Conservation (phyloP, 2,797 vertebrate genomes). For the Chrosomus eos region DNA sequence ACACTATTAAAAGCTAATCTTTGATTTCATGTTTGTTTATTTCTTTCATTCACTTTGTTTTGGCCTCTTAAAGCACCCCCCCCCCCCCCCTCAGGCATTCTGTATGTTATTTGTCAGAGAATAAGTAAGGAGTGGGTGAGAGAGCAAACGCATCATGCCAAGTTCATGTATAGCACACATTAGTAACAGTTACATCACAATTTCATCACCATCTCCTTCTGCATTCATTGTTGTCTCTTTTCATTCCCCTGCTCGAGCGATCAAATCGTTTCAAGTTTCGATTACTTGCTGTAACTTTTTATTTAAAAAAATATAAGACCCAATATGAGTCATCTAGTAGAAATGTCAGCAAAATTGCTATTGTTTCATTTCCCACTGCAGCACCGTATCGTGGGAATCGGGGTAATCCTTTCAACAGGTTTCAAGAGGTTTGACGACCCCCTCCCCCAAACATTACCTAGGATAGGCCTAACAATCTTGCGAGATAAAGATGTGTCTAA, state of each 20-base stretch:
- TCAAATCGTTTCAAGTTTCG: constrained; percentile 74
- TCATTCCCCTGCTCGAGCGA: constrained; percentile 71
- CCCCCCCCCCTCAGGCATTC: not conserved
- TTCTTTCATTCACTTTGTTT: constrained; percentile 42
- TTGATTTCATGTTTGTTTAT: constrained; percentile 35
- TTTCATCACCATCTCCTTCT: constrained; percentile 85
- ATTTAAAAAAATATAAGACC: not conserved
- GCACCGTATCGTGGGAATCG: constrained; percentile 21
- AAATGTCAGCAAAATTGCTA: constrained; percentile 46
- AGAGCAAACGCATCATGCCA: constrained; percentile 74
- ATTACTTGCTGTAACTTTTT: constrained; percentile 61
- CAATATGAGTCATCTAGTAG: constrained; percentile 45
- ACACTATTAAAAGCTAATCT: constrained; percentile 6
- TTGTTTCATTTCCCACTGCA: constrained; percentile 30
- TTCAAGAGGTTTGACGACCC: constrained; percentile 7
- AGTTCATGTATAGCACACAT: constrained; percentile 83
- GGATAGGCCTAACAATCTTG: constrained; percentile 35
- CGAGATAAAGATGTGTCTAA: constrained; percentile 45
- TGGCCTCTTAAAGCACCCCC: constrained; percentile 12
- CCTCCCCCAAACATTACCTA: not conserved
- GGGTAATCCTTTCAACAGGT: constrained; percentile 31
- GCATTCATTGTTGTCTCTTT: constrained; percentile 82
- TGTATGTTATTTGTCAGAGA: constrained; percentile 61
- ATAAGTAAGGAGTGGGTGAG: constrained; percentile 62
- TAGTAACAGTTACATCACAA: constrained; percentile 83